These are phyloP conservation scores for Latrodectus elegans DNA, from an alignment of 2,888 invertebrate genomes.

Conservation along the genomic window DNA sequence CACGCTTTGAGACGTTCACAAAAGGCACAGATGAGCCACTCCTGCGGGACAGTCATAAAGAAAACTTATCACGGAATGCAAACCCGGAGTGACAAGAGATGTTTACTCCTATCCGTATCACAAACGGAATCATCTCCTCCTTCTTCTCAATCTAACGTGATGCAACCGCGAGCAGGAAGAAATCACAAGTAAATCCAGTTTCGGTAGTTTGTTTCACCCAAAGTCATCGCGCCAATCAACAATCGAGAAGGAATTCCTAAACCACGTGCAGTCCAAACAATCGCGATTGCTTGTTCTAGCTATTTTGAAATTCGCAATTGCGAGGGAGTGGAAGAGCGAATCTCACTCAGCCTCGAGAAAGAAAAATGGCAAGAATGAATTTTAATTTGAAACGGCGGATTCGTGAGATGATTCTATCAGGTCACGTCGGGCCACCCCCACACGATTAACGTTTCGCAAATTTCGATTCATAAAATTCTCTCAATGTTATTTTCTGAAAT, in stretches of 20 bases:
- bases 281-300: not conserved
- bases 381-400: no score
- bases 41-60: not conserved
- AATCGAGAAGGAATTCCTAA: not conserved
- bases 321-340: no score
- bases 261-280: not conserved
- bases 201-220: not conserved
- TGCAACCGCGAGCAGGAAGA: not conserved
- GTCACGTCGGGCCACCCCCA: no score
- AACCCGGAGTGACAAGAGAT: conserved; percentile 1
- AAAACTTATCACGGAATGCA: not conserved
- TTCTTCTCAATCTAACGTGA: not conserved
- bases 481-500: no score
- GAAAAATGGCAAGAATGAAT: no score
- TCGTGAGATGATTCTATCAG: no score
- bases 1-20: not conserved
- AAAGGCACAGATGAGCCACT: not conserved
- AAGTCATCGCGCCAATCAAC: not conserved
- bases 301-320: no score
- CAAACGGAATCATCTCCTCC: not conserved
- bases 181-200: conserved; percentile 56
- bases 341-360: no score
- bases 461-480: no score
- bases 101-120: not conserved
- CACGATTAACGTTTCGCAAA: no score